These are phyloP conservation scores for Tokudaia muenninki DNA, from an alignment of 2,797 vertebrate species.

Conservation along the genomic window DNA sequence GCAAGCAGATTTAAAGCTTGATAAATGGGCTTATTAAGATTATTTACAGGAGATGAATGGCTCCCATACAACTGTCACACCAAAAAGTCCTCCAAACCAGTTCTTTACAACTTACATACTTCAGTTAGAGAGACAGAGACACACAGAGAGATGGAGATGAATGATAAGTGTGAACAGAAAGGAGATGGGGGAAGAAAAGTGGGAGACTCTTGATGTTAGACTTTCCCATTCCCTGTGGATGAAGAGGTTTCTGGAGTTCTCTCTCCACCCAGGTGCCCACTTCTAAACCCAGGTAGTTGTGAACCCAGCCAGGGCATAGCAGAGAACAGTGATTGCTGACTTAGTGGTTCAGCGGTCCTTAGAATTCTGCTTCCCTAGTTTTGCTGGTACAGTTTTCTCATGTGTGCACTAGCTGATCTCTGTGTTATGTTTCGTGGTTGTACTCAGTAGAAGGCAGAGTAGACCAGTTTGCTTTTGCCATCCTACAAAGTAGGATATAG, in stretches of 20 bases:
- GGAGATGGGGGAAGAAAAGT: background rate
- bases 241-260: background rate
- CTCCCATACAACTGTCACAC: background rate
- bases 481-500: background rate
- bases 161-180: background rate
- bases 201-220: background rate
- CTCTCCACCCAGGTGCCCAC: background rate
- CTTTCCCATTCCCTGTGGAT: background rate
- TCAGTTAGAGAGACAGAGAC: background rate
- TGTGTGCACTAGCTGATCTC: background rate
- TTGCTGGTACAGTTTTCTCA: background rate
- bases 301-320: background rate
- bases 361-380: background rate
- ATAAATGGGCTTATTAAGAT: background rate
- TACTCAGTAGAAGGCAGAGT: background rate
- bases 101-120: background rate
- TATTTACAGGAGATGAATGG: background rate
- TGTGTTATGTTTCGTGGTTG: background rate
- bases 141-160: background rate
- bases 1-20: background rate
- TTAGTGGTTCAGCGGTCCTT: background rate
- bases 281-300: background rate
- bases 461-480: background rate
- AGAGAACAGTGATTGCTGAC: background rate
- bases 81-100: background rate